Evolutionary conservation across 2,888 invertebrate genomes (phyloP).

Genomic region (Tenthredo scrophulariae): DNA sequence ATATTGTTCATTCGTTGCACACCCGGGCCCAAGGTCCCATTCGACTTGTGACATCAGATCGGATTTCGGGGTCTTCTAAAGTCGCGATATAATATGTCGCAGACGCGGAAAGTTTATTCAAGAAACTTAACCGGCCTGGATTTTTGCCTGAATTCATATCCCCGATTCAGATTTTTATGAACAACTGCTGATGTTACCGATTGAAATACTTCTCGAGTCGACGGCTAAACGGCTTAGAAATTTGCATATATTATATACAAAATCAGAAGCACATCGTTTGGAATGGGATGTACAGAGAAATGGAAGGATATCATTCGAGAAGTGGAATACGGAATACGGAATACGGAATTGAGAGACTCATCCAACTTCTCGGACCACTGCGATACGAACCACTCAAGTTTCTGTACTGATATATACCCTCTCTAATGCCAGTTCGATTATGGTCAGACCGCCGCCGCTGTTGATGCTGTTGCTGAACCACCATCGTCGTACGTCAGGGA

Average conservation of each 20-base stretch:
- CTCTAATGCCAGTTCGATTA: conserved; percentile 23
- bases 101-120: neutral
- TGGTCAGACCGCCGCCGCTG: conserved; percentile 20
- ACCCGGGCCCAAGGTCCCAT: conserved; percentile 34
- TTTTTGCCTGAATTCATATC: neutral
- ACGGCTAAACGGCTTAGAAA: neutral
- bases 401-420: neutral
- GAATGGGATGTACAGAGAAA: neutral
- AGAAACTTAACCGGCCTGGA: neutral
- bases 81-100: neutral
- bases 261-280: conserved; percentile 10
- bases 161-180: neutral
- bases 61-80: neutral
- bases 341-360: conserved; percentile 38
- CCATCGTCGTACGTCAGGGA: conserved; percentile 34
- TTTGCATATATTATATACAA: neutral
- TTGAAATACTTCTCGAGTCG: neutral
- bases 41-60: conserved; percentile 40
- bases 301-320: neutral
- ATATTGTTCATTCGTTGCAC: conserved; percentile 38
- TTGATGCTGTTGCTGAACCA: neutral
- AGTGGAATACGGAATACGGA: neutral
- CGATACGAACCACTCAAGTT: conserved; percentile 24
- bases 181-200: too few species aligned
- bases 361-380: neutral